Base-by-base conservation (phyloP, 2,888 invertebrate genomes). In the Allacma fusca region DNA sequence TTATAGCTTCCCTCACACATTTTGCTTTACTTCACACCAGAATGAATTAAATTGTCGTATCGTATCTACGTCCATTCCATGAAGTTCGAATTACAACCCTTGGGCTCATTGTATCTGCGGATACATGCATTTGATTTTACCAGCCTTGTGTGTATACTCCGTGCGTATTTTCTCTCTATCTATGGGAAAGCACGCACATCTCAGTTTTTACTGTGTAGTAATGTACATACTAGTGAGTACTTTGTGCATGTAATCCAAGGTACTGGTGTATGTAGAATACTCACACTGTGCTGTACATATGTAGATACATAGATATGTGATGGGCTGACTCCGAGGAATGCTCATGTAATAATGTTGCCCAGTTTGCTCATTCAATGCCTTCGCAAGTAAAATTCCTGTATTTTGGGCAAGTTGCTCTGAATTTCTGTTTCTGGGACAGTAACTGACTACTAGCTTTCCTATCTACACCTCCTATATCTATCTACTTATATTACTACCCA, bases 11-110 rank as follows among this genome's bases (percentile, higher is more conserved):
- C 50, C 50, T 50, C 16, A 50, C 50, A 16, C 68, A 21, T 34
- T 50, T 24, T 50, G 44, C 21, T 24, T 44, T 70, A 24, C 23
- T 70, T 26, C 50, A 70, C 70, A 70, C 24, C 44, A 50, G 26
- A 44, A 44, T 70, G 23, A 50, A 70, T 40, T 43, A 69, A 69
- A 69, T 43, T 69, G 69, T 69, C 69, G n/a, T 23, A 24, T 26
- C 50, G 24, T 50, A 50, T 50, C 50, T n/a, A 50, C 50, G n/a
- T 50, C 50, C 50, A 50, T 50, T 50, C 50, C 50, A 50, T 13
- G 50, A n/a, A 50, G 50, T 50, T 50, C 50, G 50, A 50, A 50
- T 50, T 50, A n/a, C 50, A 50, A 50, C n/a, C 34, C n/a, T 50
- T 50, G 5, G 50, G 19, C 16, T 50, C n/a, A 50, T 19, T 50